Percentiles rank a stretch among this genome's conserved stretches.
phyloP scores from a whole-genome alignment of 1,140 invertebrate genomes.

The Hesperophylax magnus region DNA sequence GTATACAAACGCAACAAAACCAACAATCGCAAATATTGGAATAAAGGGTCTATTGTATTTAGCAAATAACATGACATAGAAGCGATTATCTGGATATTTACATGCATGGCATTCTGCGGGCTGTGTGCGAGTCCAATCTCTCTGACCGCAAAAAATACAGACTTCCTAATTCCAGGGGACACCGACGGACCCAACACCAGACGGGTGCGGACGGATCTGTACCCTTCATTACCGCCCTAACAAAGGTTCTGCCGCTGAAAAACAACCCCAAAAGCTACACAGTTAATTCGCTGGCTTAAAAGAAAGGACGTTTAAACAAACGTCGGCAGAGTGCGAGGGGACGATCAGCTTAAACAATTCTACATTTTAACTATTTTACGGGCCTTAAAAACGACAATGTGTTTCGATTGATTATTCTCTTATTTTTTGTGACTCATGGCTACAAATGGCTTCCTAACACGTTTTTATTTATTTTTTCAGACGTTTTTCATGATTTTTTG shows the following conservation, averaged over 20 bases:
- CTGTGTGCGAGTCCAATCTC: too few relatives aligned
- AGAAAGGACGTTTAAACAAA: constrained; percentile 19
- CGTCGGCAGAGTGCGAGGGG: neutral
- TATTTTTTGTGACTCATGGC: too few relatives aligned
- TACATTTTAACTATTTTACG: neutral
- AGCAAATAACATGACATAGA: too few relatives aligned
- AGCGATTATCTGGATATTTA: neutral
- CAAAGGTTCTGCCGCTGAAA: constrained; percentile 16
- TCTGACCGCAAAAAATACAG: neutral
- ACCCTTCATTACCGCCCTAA: constrained; percentile 13
- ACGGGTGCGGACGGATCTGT: neutral
- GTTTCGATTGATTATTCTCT: too few relatives aligned
- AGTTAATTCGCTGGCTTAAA: constrained; percentile 28
- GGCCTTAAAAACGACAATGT: too few relatives aligned
- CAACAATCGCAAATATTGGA: too few relatives aligned
- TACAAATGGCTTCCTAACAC: too few relatives aligned
- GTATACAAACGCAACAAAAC: too few relatives aligned
- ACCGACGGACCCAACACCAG: neutral
- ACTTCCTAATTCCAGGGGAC: neutral
- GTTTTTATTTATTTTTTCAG: too few relatives aligned
- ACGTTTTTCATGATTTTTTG: too few relatives aligned
- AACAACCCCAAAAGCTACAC: constrained; percentile 3
- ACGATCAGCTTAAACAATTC: constrained; percentile 10
- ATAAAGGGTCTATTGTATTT: too few relatives aligned
- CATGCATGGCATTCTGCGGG: neutral